Evolutionary conservation across 2,113 vertebrate genomes (phyloP).

Genomic region (Anarhynchus alexandrinus): DNA sequence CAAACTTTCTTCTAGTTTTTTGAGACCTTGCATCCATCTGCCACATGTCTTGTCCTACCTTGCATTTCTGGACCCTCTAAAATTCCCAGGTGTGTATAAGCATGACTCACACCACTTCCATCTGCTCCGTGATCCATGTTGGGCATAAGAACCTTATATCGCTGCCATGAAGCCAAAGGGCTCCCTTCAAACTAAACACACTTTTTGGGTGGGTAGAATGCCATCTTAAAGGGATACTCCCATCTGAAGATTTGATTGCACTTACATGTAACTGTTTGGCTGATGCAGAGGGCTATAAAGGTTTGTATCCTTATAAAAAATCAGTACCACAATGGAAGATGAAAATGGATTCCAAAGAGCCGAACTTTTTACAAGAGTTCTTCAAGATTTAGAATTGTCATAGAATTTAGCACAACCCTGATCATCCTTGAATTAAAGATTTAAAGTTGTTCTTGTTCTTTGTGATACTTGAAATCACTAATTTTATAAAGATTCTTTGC

Average conservation of each 20-base stretch:
- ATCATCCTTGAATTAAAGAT: background rate
- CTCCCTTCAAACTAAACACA: background rate
- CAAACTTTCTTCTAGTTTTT: background rate
- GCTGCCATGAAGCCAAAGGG: background rate
- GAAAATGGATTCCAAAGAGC: background rate
- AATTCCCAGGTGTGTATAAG: constrained; percentile 19
- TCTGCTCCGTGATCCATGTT: constrained; percentile 27
- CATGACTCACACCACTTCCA: constrained; percentile 33
- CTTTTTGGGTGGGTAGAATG: background rate
- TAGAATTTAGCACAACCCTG: background rate
- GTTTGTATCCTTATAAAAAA: background rate
- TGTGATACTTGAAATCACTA: background rate
- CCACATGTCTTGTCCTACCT: background rate
- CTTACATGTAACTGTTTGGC: background rate
- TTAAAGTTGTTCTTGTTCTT: background rate
- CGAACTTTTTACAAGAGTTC: background rate
- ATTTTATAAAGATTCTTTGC: background rate
- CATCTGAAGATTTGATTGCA: background rate
- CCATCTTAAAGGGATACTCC: background rate
- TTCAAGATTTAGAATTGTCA: background rate
- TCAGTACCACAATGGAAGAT: background rate
- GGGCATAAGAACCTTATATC: background rate
- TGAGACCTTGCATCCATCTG: background rate
- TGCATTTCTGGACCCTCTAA: constrained; percentile 17
- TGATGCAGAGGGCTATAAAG: background rate